Base-by-base conservation (phyloP, 2,888 invertebrate species). In the Idaea straminata region DNA sequence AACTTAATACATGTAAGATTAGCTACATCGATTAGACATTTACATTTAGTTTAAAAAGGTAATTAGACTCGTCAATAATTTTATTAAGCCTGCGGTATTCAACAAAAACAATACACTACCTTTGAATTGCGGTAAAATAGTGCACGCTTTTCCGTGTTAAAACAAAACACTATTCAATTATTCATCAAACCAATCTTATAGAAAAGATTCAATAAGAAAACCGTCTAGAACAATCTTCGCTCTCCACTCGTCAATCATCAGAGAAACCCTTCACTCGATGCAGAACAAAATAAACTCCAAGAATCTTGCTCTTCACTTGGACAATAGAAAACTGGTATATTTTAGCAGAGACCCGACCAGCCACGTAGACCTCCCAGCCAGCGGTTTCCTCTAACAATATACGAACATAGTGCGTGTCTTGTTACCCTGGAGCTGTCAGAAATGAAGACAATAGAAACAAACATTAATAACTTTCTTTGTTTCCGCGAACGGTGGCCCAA, bases 401-500 rank as follows among this genome's bases (percentile, higher is more conserved):
- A 70, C 47, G 47, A 47, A 47, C 47, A 47, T 47, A 47, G 47
- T 47, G 47, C 47, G 77, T 81, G 73, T 80, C 84, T 74, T 68
- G 74, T 63, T 79, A 76, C 13, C 66, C 70, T 81, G 88, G 88
- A 69, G 70, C 71, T 79, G 83, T 84, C 84, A 84, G 84, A 79
- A 81, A 83, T 79, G 80, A 82, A 89, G 85, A 91, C 91, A 91
- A 91, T 89, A 80, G 83, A 77, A 75, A 82, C 83, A 86, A 89
- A 87, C 89, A 89, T 91, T 91, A 91, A 91, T 91, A 91, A 88
- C 87, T 88, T 88, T 87, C 91, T 89, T 90, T 91, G 89, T 91
- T 88, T 83, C 82, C 77, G 76, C 79, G 76, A 77, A 77, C 73
- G 77, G 80, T 79, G 77, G 77, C 74, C 77, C 77, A 77, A 82